These are phyloP conservation scores for Melanocharis versteri DNA, from an alignment of 2,113 vertebrate genomes.

Conservation along the genomic window DNA sequence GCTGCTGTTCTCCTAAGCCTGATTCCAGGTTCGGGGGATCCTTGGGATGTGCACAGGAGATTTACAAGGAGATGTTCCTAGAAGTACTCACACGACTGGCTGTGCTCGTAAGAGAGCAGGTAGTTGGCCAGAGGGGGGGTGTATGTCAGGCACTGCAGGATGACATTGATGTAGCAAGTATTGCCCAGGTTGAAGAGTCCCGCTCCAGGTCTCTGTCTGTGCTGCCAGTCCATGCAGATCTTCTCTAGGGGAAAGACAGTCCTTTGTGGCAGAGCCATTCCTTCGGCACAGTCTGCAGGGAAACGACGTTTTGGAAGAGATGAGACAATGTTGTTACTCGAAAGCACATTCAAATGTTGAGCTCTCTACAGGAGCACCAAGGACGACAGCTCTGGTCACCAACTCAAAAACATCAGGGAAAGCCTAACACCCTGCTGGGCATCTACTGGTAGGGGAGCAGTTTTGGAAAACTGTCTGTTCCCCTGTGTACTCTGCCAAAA, in stretches of 20 bases:
- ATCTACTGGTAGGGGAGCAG: not conserved
- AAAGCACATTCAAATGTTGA: not conserved
- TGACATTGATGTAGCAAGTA: slow-evolving; percentile 87
- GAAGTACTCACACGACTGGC: slow-evolving; percentile 79
- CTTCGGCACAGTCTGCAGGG: slow-evolving; percentile 70
- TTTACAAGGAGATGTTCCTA: not conserved
- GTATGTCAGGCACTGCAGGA: slow-evolving; percentile 89
- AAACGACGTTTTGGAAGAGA: not conserved
- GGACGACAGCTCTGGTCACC: not conserved
- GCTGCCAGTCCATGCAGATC: slow-evolving; percentile 84
- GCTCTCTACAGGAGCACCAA: not conserved
- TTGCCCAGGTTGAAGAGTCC: slow-evolving; percentile 90
- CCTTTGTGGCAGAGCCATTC: slow-evolving; percentile 81
- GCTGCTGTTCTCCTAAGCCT: not conserved
- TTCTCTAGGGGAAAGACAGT: slow-evolving; percentile 82
- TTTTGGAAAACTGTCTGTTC: not conserved
- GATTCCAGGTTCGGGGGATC: not conserved
- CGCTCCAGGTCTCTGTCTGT: slow-evolving; percentile 81
- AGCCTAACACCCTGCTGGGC: not conserved
- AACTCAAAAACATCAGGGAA: not conserved
- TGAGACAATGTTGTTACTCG: not conserved
- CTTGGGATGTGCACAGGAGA: not conserved
- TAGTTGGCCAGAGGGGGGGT: slow-evolving; percentile 71
- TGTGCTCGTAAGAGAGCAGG: slow-evolving; percentile 51
- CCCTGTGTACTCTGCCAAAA: not conserved